Base-by-base conservation (phyloP, 2,888 invertebrate species). In the Matsumyia berberina region DNA sequence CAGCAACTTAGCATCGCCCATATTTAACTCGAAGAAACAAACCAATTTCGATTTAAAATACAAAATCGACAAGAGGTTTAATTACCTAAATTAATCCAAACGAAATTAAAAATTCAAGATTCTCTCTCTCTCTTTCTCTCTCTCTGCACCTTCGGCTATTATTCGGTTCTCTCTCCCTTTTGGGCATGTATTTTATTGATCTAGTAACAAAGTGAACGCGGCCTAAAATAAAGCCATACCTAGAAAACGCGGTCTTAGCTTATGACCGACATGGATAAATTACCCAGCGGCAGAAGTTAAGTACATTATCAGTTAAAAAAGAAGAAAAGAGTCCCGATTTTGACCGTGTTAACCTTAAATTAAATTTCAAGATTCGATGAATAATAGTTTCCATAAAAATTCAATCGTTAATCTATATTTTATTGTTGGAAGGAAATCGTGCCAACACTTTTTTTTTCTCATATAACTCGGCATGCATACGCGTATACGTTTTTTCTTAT, bases 371-470 rank as follows among this genome's bases (percentile, higher is more conserved):
- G 46, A 72, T 24, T 51, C 55, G 73, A 55, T 39, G 69, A 69
- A 74, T 69, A 62, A 78, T 74, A 17, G 35, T 37, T 51, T 70
- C 66, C 44, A 66, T 44, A 17, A 46, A 55, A 67, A 46, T 58
- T 72, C 67, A 66, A 73, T 78, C 62, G 55, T 73, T 73, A 83
- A 69, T 73, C 78, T 73, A 73, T 83, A 55, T 73, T 78, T 67
- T 64, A 31, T 66, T 46, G 60, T 64, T 78, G 15, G 42, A 55
- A 58, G 51, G 24, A 73, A 78, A 83, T 73, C 83, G 79, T 83
- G 73, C 73, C 57, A 69, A 69, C 76, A 81, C 62, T 39, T 58
- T 17, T 53, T 24, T 64, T 51, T 24, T 64, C 37, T 37, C 33
- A 44, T 12, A 42, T 9, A 15, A 17, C 33, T n/a, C 1, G 12